These are phyloP conservation scores for Mesaphorura yosii DNA, from an alignment of 1,140 invertebrate species.

Conservation along the genomic window DNA sequence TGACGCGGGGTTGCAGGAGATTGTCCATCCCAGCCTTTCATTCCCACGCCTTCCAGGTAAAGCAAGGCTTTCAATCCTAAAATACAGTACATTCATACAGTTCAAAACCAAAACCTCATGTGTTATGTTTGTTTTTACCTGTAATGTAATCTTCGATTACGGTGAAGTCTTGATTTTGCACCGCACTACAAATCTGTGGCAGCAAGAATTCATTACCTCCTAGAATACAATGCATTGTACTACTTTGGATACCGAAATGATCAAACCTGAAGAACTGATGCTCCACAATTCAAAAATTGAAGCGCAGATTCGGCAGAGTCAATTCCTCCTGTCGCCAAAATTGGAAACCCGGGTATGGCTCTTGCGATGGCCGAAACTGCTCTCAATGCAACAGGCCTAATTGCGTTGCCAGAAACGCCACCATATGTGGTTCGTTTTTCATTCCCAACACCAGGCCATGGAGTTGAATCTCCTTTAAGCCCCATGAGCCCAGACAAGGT, in stretches of 20 bases:
- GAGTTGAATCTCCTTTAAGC: constrained; percentile 58
- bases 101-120: too few relatives aligned
- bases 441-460: constrained; percentile 83
- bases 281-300: constrained; percentile 85
- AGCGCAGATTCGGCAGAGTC: constrained; percentile 88
- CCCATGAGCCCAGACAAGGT: constrained; percentile 90
- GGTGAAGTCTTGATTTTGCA: constrained; percentile 98
- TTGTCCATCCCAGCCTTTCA: constrained; percentile 78
- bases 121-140: too few relatives aligned
- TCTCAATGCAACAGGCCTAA: constrained; percentile 77
- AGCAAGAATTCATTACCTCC: not conserved
- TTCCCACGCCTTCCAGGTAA: constrained; percentile 59
- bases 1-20: constrained; percentile 70
- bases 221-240: not conserved
- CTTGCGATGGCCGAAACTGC: constrained; percentile 78
- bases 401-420: constrained; percentile 91
- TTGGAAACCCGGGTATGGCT: constrained; percentile 72
- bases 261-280: constrained; percentile 72
- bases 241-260: not conserved
- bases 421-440: constrained; percentile 84
- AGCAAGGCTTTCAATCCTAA: constrained; percentile 79
- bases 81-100: too few relatives aligned
- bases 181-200: constrained; percentile 74
- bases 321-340: constrained; percentile 89
- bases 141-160: constrained; percentile 85